These are phyloP conservation scores for Cheilosia pagana DNA, from an alignment of 2,888 invertebrate genomes.

Conservation along the genomic window DNA sequence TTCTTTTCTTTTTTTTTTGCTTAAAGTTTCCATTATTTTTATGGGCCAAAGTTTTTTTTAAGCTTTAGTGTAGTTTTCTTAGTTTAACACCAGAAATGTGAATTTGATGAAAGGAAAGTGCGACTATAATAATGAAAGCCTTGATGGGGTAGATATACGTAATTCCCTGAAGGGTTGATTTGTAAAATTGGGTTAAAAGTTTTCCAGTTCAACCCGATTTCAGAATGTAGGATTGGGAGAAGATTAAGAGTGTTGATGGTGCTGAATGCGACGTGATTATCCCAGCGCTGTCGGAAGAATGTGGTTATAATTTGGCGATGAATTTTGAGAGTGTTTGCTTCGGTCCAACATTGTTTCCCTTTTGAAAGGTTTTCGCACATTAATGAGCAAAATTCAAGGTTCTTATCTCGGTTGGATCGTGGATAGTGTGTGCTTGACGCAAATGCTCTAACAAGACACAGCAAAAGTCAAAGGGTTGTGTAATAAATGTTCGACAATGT, in stretches of 20 bases:
- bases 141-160: not conserved
- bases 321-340: too few species aligned
- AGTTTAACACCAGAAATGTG: not conserved
- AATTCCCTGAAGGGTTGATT: conserved; percentile 1
- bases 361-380: too few species aligned
- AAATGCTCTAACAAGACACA: too few species aligned
- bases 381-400: too few species aligned
- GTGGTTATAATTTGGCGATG: too few species aligned
- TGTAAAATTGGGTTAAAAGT: not conserved
- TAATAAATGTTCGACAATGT: too few species aligned
- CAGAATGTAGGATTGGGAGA: not conserved
- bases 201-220: not conserved
- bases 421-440: too few species aligned
- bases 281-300: too few species aligned
- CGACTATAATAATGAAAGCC: not conserved
- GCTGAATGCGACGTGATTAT: too few species aligned
- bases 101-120: not conserved
- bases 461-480: too few species aligned
- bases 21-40: conserved; percentile 8
- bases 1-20: not conserved
- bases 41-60: conserved; percentile 11
- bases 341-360: too few species aligned
- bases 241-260: not conserved
- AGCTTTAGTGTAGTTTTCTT: not conserved
- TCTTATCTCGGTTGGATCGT: too few species aligned